Evolutionary conservation across 2,797 vertebrate species (phyloP).

Genomic region (Manis pentadactyla): DNA sequence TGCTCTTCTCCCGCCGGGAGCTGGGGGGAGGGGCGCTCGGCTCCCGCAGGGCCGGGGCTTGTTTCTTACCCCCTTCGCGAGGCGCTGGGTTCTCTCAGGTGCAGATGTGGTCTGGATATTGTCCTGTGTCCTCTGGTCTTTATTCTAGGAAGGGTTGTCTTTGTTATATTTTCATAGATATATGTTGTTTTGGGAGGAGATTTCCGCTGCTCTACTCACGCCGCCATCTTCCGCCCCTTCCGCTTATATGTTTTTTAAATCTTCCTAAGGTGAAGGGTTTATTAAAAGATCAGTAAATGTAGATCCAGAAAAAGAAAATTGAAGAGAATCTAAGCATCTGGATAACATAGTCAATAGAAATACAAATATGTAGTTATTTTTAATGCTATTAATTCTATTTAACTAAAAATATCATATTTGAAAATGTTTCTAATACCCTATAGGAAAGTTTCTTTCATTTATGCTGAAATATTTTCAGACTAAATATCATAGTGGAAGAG

Average conservation of each 20-base stretch:
- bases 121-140: too few species aligned
- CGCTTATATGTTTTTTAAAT: background rate
- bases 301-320: background rate
- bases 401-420: background rate
- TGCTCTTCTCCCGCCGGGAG: too few species aligned
- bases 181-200: too few species aligned
- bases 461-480: background rate
- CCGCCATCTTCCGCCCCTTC: too few species aligned
- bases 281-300: constrained; percentile 7
- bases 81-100: too few species aligned
- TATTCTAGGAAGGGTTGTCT: too few species aligned
- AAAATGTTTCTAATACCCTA: background rate
- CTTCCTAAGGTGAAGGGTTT: background rate
- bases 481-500: background rate
- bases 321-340: background rate
- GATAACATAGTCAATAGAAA: background rate
- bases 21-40: too few species aligned
- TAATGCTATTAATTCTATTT: background rate
- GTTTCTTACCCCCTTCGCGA: too few species aligned
- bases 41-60: too few species aligned
- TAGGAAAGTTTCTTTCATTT: background rate
- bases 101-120: too few species aligned
- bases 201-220: too few species aligned
- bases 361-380: background rate
- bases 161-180: too few species aligned